Evolutionary conservation across 2,888 invertebrate genomes (phyloP).

Genomic region (Xanthostigma xanthostigma): DNA sequence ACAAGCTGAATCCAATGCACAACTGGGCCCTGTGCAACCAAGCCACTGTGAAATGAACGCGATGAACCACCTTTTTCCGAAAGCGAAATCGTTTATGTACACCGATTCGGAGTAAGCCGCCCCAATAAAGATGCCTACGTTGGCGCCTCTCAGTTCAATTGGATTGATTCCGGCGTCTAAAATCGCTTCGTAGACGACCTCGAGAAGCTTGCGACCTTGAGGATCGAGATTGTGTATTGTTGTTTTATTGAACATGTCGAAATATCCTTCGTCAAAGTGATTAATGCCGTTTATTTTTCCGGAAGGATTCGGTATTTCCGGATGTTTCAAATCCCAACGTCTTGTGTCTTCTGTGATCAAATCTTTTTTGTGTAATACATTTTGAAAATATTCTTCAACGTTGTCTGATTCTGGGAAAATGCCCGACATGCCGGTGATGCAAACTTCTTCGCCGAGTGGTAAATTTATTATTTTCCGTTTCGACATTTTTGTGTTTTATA

Average conservation of each 20-base stretch:
- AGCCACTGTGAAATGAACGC: slow-evolving; percentile 53
- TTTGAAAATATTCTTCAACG: slow-evolving; percentile 34
- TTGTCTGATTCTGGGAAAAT: slow-evolving; percentile 49
- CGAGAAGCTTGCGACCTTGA: slow-evolving; percentile 39
- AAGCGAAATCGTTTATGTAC: slow-evolving; percentile 80
- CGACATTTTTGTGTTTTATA: too few relatives aligned
- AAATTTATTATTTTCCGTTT: slow-evolving; percentile 10
- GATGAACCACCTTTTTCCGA: slow-evolving; percentile 56
- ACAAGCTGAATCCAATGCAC: slow-evolving; percentile 78
- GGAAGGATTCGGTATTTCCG: slow-evolving; percentile 51
- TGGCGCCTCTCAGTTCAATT: slow-evolving; percentile 48
- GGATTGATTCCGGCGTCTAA: slow-evolving; percentile 53
- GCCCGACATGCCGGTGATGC: slow-evolving; percentile 42
- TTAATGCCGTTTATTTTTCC: slow-evolving; percentile 43
- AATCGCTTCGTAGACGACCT: slow-evolving; percentile 41
- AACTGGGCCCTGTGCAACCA: slow-evolving; percentile 79
- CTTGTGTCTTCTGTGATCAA: slow-evolving; percentile 35
- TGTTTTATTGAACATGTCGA: slow-evolving; percentile 40
- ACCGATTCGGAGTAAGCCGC: slow-evolving; percentile 63
- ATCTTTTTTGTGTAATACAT: slow-evolving; percentile 37
- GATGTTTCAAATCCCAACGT: slow-evolving; percentile 33
- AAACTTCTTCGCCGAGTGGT: slow-evolving; percentile 34
- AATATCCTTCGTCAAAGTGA: slow-evolving; percentile 64
- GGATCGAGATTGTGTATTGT: slow-evolving; percentile 31
- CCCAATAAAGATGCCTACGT: slow-evolving; percentile 68